These are phyloP conservation scores for Euglossa dilemma DNA, from an alignment of 1,140 invertebrate genomes.

Conservation along the genomic window DNA sequence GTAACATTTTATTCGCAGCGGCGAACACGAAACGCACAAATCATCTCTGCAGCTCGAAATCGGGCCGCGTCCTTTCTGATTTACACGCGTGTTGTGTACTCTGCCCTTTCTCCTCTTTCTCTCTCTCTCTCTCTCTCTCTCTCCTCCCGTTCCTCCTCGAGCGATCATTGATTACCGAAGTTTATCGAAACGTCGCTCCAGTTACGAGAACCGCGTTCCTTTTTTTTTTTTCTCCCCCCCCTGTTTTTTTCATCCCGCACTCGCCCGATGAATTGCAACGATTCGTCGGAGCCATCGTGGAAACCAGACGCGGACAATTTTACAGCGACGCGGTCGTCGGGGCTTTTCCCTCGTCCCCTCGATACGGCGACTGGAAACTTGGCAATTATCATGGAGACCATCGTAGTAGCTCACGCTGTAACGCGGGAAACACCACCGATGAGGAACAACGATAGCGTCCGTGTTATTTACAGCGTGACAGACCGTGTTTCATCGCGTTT, in stretches of 20 bases:
- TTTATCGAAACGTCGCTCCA: slow-evolving; percentile 26
- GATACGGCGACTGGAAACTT: slow-evolving; percentile 47
- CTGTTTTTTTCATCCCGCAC: background rate
- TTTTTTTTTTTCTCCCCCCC: too few species aligned
- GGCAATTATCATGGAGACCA: slow-evolving; percentile 52
- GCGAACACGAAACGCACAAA: slow-evolving; percentile 22
- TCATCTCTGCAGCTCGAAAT: slow-evolving; percentile 30
- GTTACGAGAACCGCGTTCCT: background rate
- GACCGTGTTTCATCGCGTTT: slow-evolving; percentile 22
- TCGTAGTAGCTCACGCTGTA: slow-evolving; percentile 33
- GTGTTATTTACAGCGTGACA: slow-evolving; percentile 55
- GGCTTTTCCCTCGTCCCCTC: background rate
- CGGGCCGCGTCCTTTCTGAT: slow-evolving; percentile 23
- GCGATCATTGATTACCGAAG: slow-evolving; percentile 29
- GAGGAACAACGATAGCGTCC: slow-evolving; percentile 44
- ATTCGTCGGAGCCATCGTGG: background rate
- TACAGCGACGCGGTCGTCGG: background rate
- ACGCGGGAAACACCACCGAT: slow-evolving; percentile 44
- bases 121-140: background rate
- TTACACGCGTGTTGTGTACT: slow-evolving; percentile 6
- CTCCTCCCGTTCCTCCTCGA: background rate
- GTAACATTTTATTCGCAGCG: slow-evolving; percentile 43
- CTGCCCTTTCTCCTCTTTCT: background rate
- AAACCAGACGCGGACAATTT: background rate
- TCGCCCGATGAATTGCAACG: too few species aligned